Conservation (phyloP, 2,113 vertebrate genomes). For the Hypanus sabinus region DNA sequence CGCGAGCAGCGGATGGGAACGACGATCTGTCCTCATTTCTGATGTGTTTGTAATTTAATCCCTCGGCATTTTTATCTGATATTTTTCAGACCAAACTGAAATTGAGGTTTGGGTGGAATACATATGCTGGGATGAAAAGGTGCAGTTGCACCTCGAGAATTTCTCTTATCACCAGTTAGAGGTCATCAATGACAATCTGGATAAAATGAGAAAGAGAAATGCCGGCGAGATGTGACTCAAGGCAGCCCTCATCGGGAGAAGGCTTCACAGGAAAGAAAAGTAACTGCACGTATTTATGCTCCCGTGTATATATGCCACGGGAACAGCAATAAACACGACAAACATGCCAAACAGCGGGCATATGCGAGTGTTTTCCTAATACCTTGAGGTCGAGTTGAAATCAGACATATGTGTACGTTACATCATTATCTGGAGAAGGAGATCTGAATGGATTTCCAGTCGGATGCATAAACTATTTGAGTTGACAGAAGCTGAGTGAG, state of each 20-base stretch:
- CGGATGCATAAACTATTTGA: background rate
- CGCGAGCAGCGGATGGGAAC: too few species aligned
- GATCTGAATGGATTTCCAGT: background rate
- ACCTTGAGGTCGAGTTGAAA: background rate
- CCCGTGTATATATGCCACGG: background rate
- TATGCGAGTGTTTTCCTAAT: background rate
- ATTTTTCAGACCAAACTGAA: background rate
- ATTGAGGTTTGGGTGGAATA: too few species aligned
- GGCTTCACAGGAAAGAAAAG: background rate
- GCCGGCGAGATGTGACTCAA: background rate
- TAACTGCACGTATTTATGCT: background rate
- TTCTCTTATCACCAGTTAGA: background rate
- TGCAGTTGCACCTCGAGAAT: background rate
- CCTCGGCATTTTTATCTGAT: background rate
- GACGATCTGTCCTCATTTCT: background rate
- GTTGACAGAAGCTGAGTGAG: background rate
- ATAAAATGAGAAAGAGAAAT: background rate
- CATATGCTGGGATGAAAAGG: background rate
- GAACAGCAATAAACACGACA: background rate
- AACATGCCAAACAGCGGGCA: background rate
- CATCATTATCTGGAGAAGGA: background rate
- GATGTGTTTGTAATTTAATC: background rate
- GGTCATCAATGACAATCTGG: background rate
- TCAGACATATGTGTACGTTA: background rate
- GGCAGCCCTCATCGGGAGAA: background rate